Base-by-base conservation (phyloP, 2,113 vertebrate species). In the Nerophis ophidion region DNA sequence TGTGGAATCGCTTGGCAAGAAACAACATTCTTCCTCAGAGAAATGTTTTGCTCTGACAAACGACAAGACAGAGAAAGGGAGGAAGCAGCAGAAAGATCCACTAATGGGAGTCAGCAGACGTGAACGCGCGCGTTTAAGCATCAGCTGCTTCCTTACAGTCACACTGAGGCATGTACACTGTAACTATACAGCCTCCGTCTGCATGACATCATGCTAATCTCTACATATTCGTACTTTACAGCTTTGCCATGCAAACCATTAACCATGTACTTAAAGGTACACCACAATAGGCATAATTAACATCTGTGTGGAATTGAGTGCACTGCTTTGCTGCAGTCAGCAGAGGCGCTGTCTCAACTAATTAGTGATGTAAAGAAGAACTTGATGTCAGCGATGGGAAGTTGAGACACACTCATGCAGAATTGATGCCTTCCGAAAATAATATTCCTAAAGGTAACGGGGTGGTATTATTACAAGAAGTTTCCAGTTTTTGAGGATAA, bases 51-150 rank as follows among this genome's bases (percentile, higher is more conserved):
- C 38, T 40, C 62, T 66, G 48, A 63, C n/a, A 55, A 62, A 70
- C 10, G 42, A 52, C 17, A 51, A 70, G 47, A 36, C 48, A 61
- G 50, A 40, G 26, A 48, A 36, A 55, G 48, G 57, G 70, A 57
- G 66, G 60, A 44, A 61, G 57, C 58, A 72, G 57, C 73, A 69
- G 62, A 47, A 65, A 42, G 53, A 9, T 8, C 16, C 63, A 52
- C 13, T 85, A 82, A 86, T 85, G 75, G 65, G 67, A 81, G 75
- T 85, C 81, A 83, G 76, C 73, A 78, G 81, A 81, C 65, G 11
- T 71, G 1, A 0, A 44, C 70, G 42, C 77, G 66, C 70, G 66
- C 70, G 63, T 79, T 80, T 68, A 45, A 74, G 55, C 61, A 73
- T 80, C 68, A 71, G 68, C 80, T 80, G 72, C 76, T 60, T 54